Base-by-base conservation (phyloP, 2,888 invertebrate genomes). In the Apocheima hispidaria region DNA sequence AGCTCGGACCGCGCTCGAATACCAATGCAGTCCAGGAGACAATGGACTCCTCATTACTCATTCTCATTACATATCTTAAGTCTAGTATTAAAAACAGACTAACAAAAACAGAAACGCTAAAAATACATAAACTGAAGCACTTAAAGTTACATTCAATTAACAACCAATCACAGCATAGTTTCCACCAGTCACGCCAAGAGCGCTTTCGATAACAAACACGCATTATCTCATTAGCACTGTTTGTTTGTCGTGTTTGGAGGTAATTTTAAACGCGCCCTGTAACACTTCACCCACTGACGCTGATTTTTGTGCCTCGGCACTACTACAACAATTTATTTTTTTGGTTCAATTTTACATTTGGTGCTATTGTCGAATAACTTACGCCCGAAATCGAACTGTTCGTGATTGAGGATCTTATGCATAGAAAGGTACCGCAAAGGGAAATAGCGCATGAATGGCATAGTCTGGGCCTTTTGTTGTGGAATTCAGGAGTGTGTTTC, bases 1-100 rank as follows among this genome's bases (percentile, higher is more conserved):
- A 60, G 53, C 60, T 54, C 14, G 49, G 35, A 60, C 60, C 33
- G 6, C 33, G 18, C 46, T 49, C 10, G 60, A 53, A 53, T 60
- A 60, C 41, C 53, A 60, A 60, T 60, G 23, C 41, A 59, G 53
- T n/a, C 14, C 6, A 16, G 41, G 36, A 48, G 59, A 14, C n/a
- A 38, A 9, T 14, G 48, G 18, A 26, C 0, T n/a, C n/a, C n/a
- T n/a, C n/a, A n/a, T n/a, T n/a, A n/a, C n/a, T n/a, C n/a, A 26
- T n/a, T 48, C 1, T 20, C 5, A n/a, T 48, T 6, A 55, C 46
- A 0, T 10, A 2, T 16, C 14, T 1, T 26, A 30, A 4, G 4
- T 12, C 12, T 38, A 26, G 26, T n/a, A n/a, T n/a, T 12, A 14
- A 18, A 20, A 3, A 16, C 1, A 14, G 36, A 10, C 18, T 12